Conservation (phyloP, 2,888 invertebrate species). For the Pomacea canaliculata region DNA sequence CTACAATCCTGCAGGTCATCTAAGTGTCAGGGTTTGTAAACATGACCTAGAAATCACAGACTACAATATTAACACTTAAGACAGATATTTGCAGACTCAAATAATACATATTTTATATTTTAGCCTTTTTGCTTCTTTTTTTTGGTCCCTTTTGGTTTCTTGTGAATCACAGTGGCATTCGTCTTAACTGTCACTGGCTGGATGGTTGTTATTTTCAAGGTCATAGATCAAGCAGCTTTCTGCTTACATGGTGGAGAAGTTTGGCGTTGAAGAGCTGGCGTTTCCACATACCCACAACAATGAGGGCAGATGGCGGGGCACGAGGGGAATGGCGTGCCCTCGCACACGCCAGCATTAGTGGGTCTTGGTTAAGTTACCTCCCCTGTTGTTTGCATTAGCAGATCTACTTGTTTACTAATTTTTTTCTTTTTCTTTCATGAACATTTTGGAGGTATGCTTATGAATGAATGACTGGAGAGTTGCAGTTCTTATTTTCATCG, state of each 20-base stretch:
- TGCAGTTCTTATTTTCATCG: background rate
- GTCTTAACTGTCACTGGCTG: conserved; percentile 28
- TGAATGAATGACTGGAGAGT: background rate
- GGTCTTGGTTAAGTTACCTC: conserved; percentile 36
- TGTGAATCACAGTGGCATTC: too few species aligned
- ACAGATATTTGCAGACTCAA: too few species aligned
- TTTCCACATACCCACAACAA: conserved; percentile 23
- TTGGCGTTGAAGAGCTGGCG: background rate
- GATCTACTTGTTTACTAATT: too few species aligned
- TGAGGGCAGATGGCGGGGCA: conserved; percentile 23
- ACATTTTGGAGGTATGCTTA: background rate
- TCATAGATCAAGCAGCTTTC: conserved; percentile 24
- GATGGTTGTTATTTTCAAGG: conserved; percentile 42
- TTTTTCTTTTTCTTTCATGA: too few species aligned
- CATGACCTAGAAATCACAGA: too few species aligned
- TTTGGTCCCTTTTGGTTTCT: too few species aligned
- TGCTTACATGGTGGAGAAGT: conserved; percentile 7
- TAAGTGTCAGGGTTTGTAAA: too few species aligned
- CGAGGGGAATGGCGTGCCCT: conserved; percentile 26
- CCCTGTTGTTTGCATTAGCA: conserved; percentile 12
- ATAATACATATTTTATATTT: too few species aligned
- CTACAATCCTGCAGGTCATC: too few species aligned
- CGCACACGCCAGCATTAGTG: conserved; percentile 31
- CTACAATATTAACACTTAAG: too few species aligned
- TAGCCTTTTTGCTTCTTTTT: too few species aligned